phyloP scores from a whole-genome alignment of 2,888 invertebrate species.

The Kuschelorhynchus macadamiae region DNA sequence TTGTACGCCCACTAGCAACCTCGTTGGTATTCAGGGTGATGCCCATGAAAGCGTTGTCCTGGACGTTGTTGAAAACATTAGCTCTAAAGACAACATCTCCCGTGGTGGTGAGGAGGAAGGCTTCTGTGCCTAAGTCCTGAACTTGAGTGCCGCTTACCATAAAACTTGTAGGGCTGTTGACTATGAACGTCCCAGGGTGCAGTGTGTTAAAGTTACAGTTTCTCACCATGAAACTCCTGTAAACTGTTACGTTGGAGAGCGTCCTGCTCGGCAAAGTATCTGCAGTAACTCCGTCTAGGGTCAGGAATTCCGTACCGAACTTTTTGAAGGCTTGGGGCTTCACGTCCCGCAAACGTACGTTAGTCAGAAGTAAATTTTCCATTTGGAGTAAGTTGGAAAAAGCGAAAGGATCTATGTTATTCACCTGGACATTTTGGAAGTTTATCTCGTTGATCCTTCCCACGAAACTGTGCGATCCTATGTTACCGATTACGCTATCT shows the following conservation, averaged over 20 bases:
- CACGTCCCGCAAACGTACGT: constrained; percentile 74
- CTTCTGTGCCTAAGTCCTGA: constrained; percentile 75
- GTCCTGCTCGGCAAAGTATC: constrained; percentile 78
- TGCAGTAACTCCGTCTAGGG: constrained; percentile 75
- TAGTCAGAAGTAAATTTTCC: constrained; percentile 75
- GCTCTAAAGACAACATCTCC: constrained; percentile 78
- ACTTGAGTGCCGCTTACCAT: constrained; percentile 75
- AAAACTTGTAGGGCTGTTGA: constrained; percentile 75
- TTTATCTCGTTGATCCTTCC: constrained; percentile 80
- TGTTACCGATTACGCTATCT: constrained; percentile 67
- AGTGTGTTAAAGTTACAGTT: constrained; percentile 76
- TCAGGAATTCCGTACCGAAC: constrained; percentile 78
- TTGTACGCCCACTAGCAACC: constrained; percentile 68
- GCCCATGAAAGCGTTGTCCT: constrained; percentile 76
- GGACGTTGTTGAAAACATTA: constrained; percentile 74
- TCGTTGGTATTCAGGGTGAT: constrained; percentile 71
- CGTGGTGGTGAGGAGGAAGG: constrained; percentile 74
- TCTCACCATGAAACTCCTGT: constrained; percentile 76
- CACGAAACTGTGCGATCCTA: constrained; percentile 75
- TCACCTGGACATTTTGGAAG: constrained; percentile 76
- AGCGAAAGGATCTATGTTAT: constrained; percentile 78
- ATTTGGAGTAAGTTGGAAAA: constrained; percentile 76
- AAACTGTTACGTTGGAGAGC: constrained; percentile 81
- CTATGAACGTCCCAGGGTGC: constrained; percentile 79
- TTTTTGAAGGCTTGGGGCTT: constrained; percentile 85